phyloP scores from a whole-genome alignment of 2,113 vertebrate genomes.

The Amphiprion percula region DNA sequence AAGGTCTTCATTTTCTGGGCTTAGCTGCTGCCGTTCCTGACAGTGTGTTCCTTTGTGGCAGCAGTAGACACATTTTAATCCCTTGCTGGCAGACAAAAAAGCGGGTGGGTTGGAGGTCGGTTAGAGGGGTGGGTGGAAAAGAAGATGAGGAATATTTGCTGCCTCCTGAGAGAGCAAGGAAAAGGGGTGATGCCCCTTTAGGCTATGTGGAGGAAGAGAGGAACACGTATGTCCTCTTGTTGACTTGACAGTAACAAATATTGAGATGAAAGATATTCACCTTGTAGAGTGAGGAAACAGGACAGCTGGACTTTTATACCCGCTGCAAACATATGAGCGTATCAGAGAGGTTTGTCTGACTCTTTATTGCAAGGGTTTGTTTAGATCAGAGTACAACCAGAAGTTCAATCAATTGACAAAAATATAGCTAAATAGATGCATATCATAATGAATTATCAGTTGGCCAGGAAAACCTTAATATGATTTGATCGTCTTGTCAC shows the following conservation, averaged over 20 bases:
- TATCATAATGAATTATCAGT: too few species aligned
- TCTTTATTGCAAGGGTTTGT: not conserved
- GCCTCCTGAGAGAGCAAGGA: conserved; percentile 38
- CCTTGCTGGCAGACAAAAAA: conserved; percentile 55
- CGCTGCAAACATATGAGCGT: conserved; percentile 18
- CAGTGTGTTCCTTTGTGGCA: conserved; percentile 42
- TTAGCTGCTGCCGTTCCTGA: conserved; percentile 46
- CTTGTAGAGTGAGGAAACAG: conserved; percentile 2
- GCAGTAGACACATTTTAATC: conserved; percentile 60
- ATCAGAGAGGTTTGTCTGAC: conserved; percentile 29
- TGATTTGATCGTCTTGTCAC: too few species aligned
- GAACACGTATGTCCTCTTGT: conserved; percentile 1
- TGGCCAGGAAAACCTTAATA: too few species aligned
- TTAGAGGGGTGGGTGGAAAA: not conserved
- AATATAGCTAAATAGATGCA: too few species aligned
- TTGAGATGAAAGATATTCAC: conserved; percentile 48
- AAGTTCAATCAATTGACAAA: too few species aligned
- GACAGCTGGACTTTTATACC: conserved; percentile 25
- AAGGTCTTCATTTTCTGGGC: conserved; percentile 48
- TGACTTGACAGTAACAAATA: conserved; percentile 37
- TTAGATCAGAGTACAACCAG: too few species aligned
- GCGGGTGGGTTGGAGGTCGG: not conserved
- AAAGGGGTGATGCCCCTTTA: conserved; percentile 14
- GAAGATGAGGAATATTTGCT: conserved; percentile 44
- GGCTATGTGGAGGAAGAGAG: conserved; percentile 9